phyloP scores from a whole-genome alignment of 2,888 invertebrate species.

The Sylvicola cinctus region DNA sequence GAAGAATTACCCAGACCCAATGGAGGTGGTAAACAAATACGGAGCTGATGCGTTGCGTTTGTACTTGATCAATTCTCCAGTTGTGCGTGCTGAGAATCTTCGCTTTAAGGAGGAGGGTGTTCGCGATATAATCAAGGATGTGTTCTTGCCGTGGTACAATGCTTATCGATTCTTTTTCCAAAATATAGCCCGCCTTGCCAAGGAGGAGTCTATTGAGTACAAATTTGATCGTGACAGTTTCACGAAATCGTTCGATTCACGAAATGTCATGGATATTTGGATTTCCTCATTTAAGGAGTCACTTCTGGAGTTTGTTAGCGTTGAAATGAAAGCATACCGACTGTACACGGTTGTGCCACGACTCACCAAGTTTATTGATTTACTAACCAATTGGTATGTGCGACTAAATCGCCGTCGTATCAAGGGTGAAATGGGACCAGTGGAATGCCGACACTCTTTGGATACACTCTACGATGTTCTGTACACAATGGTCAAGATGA shows the following conservation, averaged over 20 bases:
- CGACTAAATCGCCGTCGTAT: conserved; percentile 87
- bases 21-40: conserved; percentile 74
- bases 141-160: conserved; percentile 93
- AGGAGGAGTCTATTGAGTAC: conserved; percentile 27
- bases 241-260: conserved; percentile 14
- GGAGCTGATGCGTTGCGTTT: conserved; percentile 93
- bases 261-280: conserved; percentile 93
- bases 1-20: conserved; percentile 96
- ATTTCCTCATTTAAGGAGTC: conserved; percentile 92
- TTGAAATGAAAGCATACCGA: conserved; percentile 87
- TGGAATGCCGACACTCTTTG: conserved; percentile 67
- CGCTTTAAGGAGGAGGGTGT: conserved; percentile 96
- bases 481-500: conserved; percentile 71
- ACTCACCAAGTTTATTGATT: conserved; percentile 88
- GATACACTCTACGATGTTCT: conserved; percentile 77
- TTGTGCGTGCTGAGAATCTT: conserved; percentile 90
- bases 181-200: conserved; percentile 66
- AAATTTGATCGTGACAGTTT: conserved; percentile 32
- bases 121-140: conserved; percentile 81
- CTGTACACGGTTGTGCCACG: conserved; percentile 90
- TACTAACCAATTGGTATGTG: conserved; percentile 98
- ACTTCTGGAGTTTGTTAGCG: conserved; percentile 64
- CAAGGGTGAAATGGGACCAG: conserved; percentile 69
- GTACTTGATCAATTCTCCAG: conserved; percentile 94
- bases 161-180: conserved; percentile 86